A percentile compares a stretch with the other conserved stretches of the same genome.
Evolutionary conservation across 2,113 vertebrate species (phyloP).

Genomic region (Mesoclemmys tuberculata): DNA sequence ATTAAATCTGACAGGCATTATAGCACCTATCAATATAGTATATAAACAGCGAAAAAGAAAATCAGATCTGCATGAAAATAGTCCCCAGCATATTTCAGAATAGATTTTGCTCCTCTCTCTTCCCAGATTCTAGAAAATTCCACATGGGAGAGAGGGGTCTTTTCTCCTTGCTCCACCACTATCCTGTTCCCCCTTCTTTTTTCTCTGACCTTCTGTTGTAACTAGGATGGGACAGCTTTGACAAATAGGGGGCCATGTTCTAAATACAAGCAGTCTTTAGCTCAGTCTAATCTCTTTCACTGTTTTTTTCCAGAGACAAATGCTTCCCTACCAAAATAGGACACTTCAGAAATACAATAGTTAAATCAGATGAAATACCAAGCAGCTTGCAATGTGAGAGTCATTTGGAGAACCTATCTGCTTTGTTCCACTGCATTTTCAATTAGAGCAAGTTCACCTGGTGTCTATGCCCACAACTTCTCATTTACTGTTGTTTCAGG

Average conservation of each 20-base stretch:
- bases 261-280: background rate
- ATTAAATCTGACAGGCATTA: background rate
- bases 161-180: background rate
- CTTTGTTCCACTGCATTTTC: background rate
- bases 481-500: background rate
- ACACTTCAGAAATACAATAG: background rate
- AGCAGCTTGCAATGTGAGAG: background rate
- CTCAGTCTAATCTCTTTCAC: background rate
- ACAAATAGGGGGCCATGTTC: background rate
- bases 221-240: background rate
- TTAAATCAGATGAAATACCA: background rate
- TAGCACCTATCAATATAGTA: background rate
- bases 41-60: background rate
- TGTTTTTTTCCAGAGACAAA: background rate
- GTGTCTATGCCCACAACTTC: background rate
- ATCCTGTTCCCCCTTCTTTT: background rate
- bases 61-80: background rate
- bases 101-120: background rate
- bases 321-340: background rate
- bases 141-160: background rate
- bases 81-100: background rate
- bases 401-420: background rate
- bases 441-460: background rate
- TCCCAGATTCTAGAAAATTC: background rate
- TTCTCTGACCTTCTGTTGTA: background rate